phyloP scores from a whole-genome alignment of 2,113 vertebrate species.

The Halcyon senegalensis region DNA sequence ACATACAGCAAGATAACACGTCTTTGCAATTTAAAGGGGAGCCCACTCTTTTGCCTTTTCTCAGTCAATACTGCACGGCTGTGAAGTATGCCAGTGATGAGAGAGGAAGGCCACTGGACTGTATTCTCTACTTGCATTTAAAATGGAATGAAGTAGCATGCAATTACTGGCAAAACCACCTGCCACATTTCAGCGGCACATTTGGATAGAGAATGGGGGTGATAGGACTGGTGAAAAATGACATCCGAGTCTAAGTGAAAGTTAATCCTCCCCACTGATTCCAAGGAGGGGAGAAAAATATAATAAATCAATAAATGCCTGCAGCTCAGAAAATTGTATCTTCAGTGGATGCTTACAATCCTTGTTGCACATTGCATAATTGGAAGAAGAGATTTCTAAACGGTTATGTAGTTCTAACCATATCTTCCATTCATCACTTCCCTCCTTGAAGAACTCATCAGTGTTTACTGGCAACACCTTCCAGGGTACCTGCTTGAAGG shows the following conservation, averaged over 20 bases:
- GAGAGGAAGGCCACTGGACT: not conserved
- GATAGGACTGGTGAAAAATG: slow-evolving; percentile 1
- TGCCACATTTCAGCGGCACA: slow-evolving; percentile 43
- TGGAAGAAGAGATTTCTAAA: slow-evolving; percentile 24
- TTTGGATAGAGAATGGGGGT: not conserved
- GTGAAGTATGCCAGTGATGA: not conserved
- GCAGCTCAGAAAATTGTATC: slow-evolving; percentile 42
- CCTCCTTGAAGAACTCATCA: not conserved
- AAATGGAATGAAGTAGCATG: slow-evolving; percentile 37
- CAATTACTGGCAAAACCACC: slow-evolving; percentile 46
- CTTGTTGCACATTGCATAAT: slow-evolving; percentile 4
- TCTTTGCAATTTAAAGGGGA: slow-evolving; percentile 17
- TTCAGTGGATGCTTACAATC: slow-evolving; percentile 22
- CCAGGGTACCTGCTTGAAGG: not conserved
- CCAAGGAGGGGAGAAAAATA: slow-evolving; percentile 8
- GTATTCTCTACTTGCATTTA: not conserved
- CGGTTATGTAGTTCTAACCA: not conserved
- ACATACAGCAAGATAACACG: not conserved
- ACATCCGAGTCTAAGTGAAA: not conserved
- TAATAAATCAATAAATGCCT: slow-evolving; percentile 49
- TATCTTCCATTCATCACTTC: not conserved
- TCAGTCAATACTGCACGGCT: not conserved
- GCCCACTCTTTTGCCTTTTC: not conserved
- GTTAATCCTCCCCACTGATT: slow-evolving; percentile 13
- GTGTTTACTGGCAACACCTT: not conserved